phyloP scores from a whole-genome alignment of 2,888 invertebrate species.

The Teleogryllus oceanicus region DNA sequence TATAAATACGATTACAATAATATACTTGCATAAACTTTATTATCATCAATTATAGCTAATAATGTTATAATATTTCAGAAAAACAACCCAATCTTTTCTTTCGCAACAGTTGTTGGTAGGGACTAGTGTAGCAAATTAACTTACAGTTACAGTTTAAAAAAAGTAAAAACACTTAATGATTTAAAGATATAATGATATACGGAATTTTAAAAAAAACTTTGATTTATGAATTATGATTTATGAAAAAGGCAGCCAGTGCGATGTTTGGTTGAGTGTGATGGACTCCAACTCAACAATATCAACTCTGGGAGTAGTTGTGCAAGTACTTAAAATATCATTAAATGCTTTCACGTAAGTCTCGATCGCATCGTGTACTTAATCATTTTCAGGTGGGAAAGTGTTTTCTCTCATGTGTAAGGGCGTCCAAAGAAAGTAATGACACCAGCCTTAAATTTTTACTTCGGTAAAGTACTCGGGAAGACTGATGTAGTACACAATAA shows the following conservation, averaged over 20 bases:
- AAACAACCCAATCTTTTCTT: no score
- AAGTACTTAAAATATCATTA: not conserved
- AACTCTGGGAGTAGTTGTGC: not conserved
- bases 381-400: not conserved
- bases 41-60: not conserved
- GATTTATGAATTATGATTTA: no score
- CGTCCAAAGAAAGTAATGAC: not conserved
- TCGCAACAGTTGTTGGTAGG: no score
- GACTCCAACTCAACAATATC: not conserved
- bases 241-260: not conserved
- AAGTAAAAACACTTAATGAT: no score
- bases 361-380: not conserved
- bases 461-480: not conserved
- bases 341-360: not conserved
- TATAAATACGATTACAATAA: not conserved
- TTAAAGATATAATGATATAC: no score
- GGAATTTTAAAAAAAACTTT: no score
- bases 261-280: not conserved
- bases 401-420: not conserved
- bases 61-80: no score
- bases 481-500: not conserved
- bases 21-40: not conserved
- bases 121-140: no score
- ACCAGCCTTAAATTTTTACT: not conserved
- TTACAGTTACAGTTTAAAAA: no score